Percentiles rank a stretch among this genome's conserved stretches.
phyloP scores from a whole-genome alignment of 2,113 vertebrate genomes.

The Lagopus muta region DNA sequence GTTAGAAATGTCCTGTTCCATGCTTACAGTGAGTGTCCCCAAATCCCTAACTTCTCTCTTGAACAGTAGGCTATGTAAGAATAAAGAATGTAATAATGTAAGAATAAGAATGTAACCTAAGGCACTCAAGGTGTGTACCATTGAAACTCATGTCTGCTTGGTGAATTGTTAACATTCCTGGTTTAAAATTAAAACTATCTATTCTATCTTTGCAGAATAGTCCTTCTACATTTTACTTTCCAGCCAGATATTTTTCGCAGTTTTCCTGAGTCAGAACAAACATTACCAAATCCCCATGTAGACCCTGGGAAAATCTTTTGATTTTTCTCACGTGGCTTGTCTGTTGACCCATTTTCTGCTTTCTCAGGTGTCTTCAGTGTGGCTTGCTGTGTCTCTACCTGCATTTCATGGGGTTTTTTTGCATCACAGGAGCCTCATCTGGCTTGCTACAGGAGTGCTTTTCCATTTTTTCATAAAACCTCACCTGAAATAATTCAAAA shows the following conservation, averaged over 20 bases:
- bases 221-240: not conserved
- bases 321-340: not conserved
- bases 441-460: not conserved
- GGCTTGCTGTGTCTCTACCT: not conserved
- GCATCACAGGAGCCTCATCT: not conserved
- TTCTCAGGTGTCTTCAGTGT: not conserved
- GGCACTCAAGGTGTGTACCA: not conserved
- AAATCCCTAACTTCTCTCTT: not conserved
- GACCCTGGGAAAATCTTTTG: not conserved
- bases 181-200: not conserved
- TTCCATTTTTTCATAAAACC: not conserved
- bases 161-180: not conserved
- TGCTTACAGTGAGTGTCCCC: not conserved
- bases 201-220: not conserved
- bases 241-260: not conserved
- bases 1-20: not conserved
- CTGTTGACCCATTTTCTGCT: not conserved
- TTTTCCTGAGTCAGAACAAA: not conserved
- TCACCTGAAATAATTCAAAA: not conserved
- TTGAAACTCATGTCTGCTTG: not conserved
- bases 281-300: not conserved
- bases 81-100: not conserved
- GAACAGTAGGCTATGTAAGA: not conserved
- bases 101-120: not conserved
- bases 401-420: not conserved